A percentile compares a stretch with the other conserved stretches of the same genome.
phyloP scores from a whole-genome alignment of 2,797 vertebrate species.

The Echiichthys vipera region DNA sequence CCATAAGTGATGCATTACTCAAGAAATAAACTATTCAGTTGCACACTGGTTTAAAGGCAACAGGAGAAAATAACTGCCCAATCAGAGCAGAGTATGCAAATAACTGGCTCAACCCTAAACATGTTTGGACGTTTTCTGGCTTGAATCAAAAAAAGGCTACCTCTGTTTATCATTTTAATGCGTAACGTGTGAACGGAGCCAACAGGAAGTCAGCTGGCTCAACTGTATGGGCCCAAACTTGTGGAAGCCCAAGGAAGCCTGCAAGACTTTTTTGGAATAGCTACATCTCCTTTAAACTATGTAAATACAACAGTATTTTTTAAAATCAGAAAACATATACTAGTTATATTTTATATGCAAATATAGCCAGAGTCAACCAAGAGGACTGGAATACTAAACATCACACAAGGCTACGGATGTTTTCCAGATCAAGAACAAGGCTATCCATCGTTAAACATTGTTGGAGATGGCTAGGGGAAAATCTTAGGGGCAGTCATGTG shows the following conservation, averaged over 20 bases:
- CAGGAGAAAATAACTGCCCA: no score
- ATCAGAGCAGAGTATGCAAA: no score
- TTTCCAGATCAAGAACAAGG: background rate
- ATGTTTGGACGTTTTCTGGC: no score
- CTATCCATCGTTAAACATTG: no score
- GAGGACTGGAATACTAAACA: background rate
- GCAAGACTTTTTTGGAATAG: no score
- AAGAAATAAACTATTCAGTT: background rate
- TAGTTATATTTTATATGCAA: background rate
- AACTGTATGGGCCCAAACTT: background rate
- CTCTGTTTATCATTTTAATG: no score
- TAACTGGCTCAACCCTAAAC: no score
- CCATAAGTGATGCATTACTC: background rate
- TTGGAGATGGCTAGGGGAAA: no score
- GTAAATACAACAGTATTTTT: background rate
- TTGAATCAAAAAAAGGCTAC: no score
- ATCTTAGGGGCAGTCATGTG: no score
- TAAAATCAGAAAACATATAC: background rate
- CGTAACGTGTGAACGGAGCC: no score
- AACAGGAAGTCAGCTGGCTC: no score
- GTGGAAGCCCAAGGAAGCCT: background rate
- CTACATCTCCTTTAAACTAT: background rate
- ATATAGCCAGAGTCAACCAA: background rate
- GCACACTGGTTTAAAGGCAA: background rate
- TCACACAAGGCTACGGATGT: background rate